Evolutionary conservation across 2,113 vertebrate genomes (phyloP), one percentile per base, ranked within the genome.

Genomic region (Galemys pyrenaicus): DNA sequence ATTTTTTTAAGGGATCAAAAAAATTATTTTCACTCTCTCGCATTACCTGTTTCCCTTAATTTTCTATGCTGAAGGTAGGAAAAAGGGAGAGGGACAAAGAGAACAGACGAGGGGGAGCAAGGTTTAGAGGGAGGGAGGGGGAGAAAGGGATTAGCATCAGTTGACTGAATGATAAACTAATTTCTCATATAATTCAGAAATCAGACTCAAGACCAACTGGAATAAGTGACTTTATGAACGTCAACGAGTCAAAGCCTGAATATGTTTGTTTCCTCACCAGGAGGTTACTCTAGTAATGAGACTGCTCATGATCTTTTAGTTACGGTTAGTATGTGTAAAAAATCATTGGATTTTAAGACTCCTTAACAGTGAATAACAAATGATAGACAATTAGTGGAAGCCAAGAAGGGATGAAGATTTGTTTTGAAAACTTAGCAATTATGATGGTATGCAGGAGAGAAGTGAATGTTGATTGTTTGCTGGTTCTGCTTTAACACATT

Each of bases 341-440:
- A 39, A 44, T 64, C 74, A n/a, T 17, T 71, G 24, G 1, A 19
- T 77, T 68, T 81, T 75, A 78, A 54, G 7, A 46, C 10, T 82
- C 86, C 26, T 81, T 89, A 65, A 54, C n/a, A 68, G 37, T n/a
- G 19, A 71, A 64, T 70, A 32, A 78, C 26, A 85, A 81, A 84
- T 32, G 32, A 81, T 91, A 93, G 80, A 79, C 32, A 62, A 5
- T 54, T 68, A 0, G 54, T 51, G 8, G 26, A 80, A 12, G 26
- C 32, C 41, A 20, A 89, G 22, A 85, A 78, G 85, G 30, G 3
- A 81, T 78, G 58, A 85, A 73, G 24, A 88, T 35, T 30, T 94
- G 46, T 79, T 92, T 91, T 75, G 9, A 85, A 91, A 91, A 91
- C 30, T 58, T 70, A 62, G 24, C 87, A 22, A 37, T 46, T 32